Conservation (phyloP, 1,140 invertebrate genomes). For the Drosophila teissieri region DNA sequence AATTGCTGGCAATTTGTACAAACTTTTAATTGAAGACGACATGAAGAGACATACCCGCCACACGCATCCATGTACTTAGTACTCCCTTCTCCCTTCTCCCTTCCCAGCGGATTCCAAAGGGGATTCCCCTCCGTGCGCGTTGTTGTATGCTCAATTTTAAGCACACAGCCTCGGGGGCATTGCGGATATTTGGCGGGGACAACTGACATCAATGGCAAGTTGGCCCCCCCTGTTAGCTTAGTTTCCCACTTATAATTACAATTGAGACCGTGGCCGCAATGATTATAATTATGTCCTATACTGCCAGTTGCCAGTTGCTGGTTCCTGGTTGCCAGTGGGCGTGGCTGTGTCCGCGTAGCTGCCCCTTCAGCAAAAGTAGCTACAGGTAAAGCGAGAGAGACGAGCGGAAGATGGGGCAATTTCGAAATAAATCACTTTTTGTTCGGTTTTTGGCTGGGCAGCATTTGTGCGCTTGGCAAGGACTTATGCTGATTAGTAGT, state of each 20-base stretch:
- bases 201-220: slow-evolving; percentile 20
- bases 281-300: slow-evolving; percentile 81
- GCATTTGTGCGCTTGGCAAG: slow-evolving; percentile 54
- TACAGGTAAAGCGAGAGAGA: slow-evolving; percentile 58
- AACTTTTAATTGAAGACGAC: slow-evolving; percentile 81
- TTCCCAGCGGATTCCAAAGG: not conserved
- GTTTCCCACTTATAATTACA: slow-evolving; percentile 77
- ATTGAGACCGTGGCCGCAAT: slow-evolving; percentile 71
- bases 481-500: slow-evolving; percentile 80
- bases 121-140: slow-evolving; percentile 50
- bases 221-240: slow-evolving; percentile 42
- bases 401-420: slow-evolving; percentile 32
- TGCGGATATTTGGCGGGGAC: slow-evolving; percentile 10
- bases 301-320: slow-evolving; percentile 5
- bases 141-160: slow-evolving; percentile 67
- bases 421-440: slow-evolving; percentile 77
- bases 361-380: slow-evolving; percentile 43
- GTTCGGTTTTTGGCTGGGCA: slow-evolving; percentile 44
- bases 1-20: slow-evolving; percentile 72
- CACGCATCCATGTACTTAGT: slow-evolving; percentile 32
- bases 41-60: slow-evolving; percentile 54
- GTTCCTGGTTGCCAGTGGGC: not conserved
- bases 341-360: not conserved
- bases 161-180: slow-evolving; percentile 69
- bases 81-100: no score